phyloP scores from a whole-genome alignment of 2,888 invertebrate genomes.

The Brenthis hecate region DNA sequence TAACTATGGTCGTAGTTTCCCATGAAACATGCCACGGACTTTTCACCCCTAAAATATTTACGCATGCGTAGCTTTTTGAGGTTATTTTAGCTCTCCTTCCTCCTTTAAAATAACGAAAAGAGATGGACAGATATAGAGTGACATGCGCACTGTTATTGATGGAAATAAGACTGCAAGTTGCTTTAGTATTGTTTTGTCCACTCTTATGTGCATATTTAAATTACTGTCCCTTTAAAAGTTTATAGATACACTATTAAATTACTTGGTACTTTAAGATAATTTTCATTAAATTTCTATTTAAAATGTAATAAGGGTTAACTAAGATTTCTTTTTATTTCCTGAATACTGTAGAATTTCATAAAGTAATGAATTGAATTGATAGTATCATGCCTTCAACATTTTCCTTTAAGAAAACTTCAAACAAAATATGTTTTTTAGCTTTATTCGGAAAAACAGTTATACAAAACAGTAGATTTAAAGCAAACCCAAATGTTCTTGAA shows the following conservation, averaged over 20 bases:
- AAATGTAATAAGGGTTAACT: no score
- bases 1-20: constrained; percentile 36
- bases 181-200: constrained; percentile 2
- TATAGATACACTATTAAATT: background rate
- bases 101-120: constrained; percentile 45
- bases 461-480: background rate
- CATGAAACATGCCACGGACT: constrained; percentile 35
- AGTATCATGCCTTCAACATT: no score
- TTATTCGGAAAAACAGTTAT: no score
- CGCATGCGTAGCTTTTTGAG: constrained; percentile 67
- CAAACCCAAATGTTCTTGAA: background rate
- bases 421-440: no score
- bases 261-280: no score
- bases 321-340: no score
- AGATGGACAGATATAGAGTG: constrained; percentile 49
- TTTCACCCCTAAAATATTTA: constrained; percentile 46
- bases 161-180: constrained; percentile 42
- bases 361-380: no score
- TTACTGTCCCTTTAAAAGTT: background rate
- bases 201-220: background rate
- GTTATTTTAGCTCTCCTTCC: constrained; percentile 63
- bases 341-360: no score
- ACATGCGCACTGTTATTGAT: constrained; percentile 80
- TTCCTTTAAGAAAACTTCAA: no score
- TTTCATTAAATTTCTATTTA: no score